Evolutionary conservation across 1,140 invertebrate species (phyloP), one percentile per base, ranked within the genome.

Genomic region (Hycleus phaleratus): DNA sequence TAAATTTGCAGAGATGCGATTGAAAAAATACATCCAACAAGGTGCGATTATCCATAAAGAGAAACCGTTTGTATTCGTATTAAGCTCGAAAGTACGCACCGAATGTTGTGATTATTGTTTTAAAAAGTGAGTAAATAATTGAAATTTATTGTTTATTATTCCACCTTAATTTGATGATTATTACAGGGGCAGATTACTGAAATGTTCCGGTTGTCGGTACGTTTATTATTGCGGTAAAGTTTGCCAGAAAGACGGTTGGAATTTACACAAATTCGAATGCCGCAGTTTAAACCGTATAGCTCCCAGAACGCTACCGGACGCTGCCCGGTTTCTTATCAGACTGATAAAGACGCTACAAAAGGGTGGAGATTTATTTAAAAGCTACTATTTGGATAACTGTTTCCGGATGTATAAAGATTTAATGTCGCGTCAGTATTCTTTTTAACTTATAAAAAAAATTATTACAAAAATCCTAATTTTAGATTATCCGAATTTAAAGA

Each of bases 401-500:
- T 90, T 80, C 59, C 77, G 90, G 60, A 83, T 82, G 71, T 93
- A 90, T 74, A 85, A 86, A 62, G 87, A 92, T 75, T 72, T 92
- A 4, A 90, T 92, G 87, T 89, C 90, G 25, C 90, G 90, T 92
- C 78, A 82, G 84, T 80, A 11, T 4, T 32, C 7, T 32, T 49
- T 24, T 32, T 25, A 2, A 6, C n/a, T 57, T 25, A 51, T 49
- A 12, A 46, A 46, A 12, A 46, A 46, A 8, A 1, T 49, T 24
- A 6, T n/a, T n/a, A 49, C 18, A 42, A 40, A 39, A 38, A 2
- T 47, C n/a, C 26, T 3, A 42, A 11, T 79, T 83, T 44, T 71
- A 90, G 90, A 93, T 81, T 89, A 88, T 71, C 75, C 82, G 2
- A 83, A 90, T 66, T 77, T 93, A 38, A 90, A 90, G 69, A 73